Conservation (phyloP, 2,113 vertebrate species). For the Motacilla tschutschensis region DNA sequence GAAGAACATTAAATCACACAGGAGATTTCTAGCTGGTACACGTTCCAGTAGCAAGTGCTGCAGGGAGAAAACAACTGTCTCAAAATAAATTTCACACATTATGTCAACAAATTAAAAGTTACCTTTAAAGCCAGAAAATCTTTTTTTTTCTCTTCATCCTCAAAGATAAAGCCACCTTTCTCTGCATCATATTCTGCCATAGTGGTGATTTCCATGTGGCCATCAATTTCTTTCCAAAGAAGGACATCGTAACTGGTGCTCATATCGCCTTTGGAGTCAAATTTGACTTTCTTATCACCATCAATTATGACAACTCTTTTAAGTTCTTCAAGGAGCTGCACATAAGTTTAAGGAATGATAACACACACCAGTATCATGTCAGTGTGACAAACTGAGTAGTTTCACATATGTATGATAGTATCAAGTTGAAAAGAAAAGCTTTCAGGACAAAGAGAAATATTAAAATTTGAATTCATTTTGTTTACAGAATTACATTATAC, state of each 20-base stretch:
- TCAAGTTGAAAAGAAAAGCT: background rate
- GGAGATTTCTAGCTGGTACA: background rate
- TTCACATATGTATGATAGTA: background rate
- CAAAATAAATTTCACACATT: background rate
- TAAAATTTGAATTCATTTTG: background rate
- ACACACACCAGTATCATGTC: background rate
- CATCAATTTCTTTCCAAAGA: conserved; percentile 75
- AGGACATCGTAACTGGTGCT: conserved; percentile 80
- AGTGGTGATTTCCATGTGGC: conserved; percentile 54
- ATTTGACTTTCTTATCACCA: conserved; percentile 64
- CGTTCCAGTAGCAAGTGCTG: background rate
- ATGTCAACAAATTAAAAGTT: background rate
- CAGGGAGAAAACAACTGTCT: background rate
- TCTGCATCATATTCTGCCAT: conserved; percentile 79
- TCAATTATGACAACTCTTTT: conserved; percentile 66
- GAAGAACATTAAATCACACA: background rate
- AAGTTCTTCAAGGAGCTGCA: conserved; percentile 77
- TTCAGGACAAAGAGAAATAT: background rate
- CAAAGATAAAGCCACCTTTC: conserved; percentile 68
- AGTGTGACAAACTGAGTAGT: background rate
- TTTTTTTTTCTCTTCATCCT: conserved; percentile 46
- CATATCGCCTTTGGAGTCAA: conserved; percentile 79
- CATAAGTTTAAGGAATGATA: background rate
- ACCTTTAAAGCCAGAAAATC: conserved; percentile 75
- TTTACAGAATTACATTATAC: background rate